These are phyloP conservation scores for Heliconius sara DNA, from an alignment of 2,888 invertebrate species.

Conservation along the genomic window DNA sequence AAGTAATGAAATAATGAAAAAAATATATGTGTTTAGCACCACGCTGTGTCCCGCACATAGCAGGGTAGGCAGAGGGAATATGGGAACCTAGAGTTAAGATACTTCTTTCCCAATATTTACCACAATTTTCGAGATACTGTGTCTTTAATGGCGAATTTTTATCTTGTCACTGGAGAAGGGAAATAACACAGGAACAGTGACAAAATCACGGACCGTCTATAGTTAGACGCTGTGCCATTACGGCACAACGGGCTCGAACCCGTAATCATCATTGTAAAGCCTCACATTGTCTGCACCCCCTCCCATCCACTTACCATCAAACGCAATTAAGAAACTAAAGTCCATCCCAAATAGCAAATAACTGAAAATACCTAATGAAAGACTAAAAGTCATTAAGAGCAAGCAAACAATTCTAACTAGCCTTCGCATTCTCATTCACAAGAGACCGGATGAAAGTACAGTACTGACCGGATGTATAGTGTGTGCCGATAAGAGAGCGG, in stretches of 20 bases:
- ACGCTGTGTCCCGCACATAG: too few species aligned
- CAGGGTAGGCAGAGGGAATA: too few species aligned
- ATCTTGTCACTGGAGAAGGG: too few species aligned
- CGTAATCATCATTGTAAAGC: background rate
- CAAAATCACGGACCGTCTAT: too few species aligned
- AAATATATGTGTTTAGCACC: too few species aligned
- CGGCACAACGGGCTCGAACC: background rate
- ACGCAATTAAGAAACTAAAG: conserved; percentile 15
- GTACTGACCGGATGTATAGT: conserved; percentile 1
- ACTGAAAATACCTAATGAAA: conserved; percentile 22
- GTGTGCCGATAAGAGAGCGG: conserved; percentile 15
- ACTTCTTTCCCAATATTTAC: too few species aligned
- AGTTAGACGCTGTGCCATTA: too few species aligned
- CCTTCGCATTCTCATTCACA: conserved; percentile 15
- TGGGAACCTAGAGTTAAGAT: too few species aligned
- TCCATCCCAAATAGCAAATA: conserved; percentile 13
- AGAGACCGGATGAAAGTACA: conserved; percentile 16
- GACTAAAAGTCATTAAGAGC: conserved; percentile 23
- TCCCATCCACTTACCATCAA: background rate
- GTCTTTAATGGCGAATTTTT: too few species aligned
- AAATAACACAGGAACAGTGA: too few species aligned
- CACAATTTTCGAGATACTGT: too few species aligned
- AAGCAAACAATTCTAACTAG: conserved; percentile 22
- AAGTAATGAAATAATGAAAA: too few species aligned
- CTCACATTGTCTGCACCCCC: background rate